phyloP scores from a whole-genome alignment of 92 coral and sea anemone genomes.

The Zoanthus solanderi region DNA sequence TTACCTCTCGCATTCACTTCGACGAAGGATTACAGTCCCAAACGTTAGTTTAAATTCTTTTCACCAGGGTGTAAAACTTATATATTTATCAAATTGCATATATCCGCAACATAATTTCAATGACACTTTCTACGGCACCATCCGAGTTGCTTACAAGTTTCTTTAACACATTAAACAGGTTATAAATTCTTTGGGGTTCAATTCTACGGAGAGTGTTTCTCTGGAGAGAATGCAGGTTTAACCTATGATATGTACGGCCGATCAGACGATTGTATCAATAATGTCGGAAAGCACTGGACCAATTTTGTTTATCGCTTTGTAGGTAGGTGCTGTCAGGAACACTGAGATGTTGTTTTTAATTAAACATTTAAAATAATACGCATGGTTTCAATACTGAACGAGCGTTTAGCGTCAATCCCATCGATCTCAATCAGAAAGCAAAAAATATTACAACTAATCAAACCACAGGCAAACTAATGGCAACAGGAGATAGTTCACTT shows the following conservation, averaged over 20 bases:
- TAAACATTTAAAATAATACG: too few species aligned
- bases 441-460: too few species aligned
- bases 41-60: too few species aligned
- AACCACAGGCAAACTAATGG: too few species aligned
- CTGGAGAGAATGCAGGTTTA: slow-evolving; percentile 35
- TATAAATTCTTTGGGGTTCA: slow-evolving; percentile 56
- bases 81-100: not conserved
- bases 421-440: too few species aligned
- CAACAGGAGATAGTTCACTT: not conserved
- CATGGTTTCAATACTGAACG: too few species aligned
- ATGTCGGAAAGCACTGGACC: slow-evolving; percentile 53
- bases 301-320: slow-evolving; percentile 50
- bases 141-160: not conserved
- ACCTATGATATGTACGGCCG: slow-evolving; percentile 52
- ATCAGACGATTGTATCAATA: slow-evolving; percentile 25
- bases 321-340: not conserved
- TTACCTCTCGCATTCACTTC: too few species aligned
- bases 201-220: slow-evolving; percentile 66
- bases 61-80: not conserved
- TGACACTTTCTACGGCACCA: not conserved
- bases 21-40: too few species aligned
- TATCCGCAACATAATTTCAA: not conserved
- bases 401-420: too few species aligned
- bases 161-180: slow-evolving; percentile 16
- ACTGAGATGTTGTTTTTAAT: too few species aligned